Percentiles rank a stretch among this genome's conserved stretches.
phyloP scores from a whole-genome alignment of 2,888 invertebrate species.

The Notocelia uddmanniana region DNA sequence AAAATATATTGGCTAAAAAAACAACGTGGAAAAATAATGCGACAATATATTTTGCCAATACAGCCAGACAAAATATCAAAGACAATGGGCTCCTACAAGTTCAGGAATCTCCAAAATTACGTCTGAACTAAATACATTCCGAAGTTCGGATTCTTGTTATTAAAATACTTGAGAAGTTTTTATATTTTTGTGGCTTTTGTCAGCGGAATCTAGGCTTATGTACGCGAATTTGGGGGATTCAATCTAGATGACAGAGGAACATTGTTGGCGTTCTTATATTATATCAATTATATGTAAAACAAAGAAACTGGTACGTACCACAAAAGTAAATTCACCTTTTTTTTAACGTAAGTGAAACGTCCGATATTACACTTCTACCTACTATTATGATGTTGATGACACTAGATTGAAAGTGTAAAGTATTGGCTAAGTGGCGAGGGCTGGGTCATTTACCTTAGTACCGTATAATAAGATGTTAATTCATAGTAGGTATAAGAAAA shows the following conservation, averaged over 20 bases:
- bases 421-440: too few relatives aligned
- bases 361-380: too few relatives aligned
- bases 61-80: neutral
- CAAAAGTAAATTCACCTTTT: neutral
- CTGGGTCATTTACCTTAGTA: too few relatives aligned
- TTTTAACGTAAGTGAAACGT: too few relatives aligned
- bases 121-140: slow-evolving; percentile 16
- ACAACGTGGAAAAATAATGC: neutral
- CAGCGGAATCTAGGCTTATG: neutral
- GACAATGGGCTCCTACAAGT: neutral
- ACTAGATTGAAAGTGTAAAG: too few relatives aligned
- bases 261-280: neutral
- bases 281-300: neutral
- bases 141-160: slow-evolving; percentile 16
- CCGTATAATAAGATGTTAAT: too few relatives aligned
- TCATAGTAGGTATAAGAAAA: too few relatives aligned
- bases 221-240: neutral
- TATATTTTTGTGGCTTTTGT: slow-evolving; percentile 26
- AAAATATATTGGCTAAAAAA: neutral
- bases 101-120: slow-evolving; percentile 5
- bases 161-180: slow-evolving; percentile 30
- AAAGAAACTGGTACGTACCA: neutral
- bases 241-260: neutral
- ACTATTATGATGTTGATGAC: too few relatives aligned
- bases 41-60: neutral